phyloP scores from a whole-genome alignment of 2,113 vertebrate species.

The Myxocyprinus asiaticus region DNA sequence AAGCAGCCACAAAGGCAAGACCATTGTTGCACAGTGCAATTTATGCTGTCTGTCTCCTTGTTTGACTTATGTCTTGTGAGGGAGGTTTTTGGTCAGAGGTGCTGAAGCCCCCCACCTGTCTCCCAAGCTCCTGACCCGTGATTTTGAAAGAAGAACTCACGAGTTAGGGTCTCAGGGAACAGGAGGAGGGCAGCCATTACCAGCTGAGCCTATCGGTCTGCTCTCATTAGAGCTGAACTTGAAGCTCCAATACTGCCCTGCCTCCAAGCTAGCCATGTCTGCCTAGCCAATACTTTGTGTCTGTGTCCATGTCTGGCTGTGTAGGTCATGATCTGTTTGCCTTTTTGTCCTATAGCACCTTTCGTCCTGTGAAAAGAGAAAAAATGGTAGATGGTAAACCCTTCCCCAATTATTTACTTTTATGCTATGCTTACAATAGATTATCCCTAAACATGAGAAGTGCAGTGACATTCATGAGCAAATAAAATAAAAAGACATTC shows the following conservation, averaged over 20 bases:
- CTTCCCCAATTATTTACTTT: neutral
- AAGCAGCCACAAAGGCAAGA: no score
- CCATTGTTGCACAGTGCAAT: neutral
- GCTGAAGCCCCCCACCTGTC: conserved; percentile 89
- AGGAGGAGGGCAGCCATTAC: conserved; percentile 83
- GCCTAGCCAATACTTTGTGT: neutral
- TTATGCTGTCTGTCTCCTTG: neutral
- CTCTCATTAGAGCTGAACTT: neutral
- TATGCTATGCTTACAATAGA: no score
- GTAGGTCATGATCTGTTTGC: conserved; percentile 7
- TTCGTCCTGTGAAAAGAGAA: conserved; percentile 22
- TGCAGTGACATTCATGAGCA: no score
- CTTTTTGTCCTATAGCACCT: conserved; percentile 17
- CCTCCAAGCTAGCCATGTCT: neutral
- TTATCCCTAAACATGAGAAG: no score
- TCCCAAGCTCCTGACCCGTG: conserved; percentile 95
- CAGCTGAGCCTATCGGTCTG: conserved; percentile 22
- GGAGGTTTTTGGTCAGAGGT: conserved; percentile 71
- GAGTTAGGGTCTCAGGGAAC: conserved; percentile 97
- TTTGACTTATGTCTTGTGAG: neutral
- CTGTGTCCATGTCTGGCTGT: neutral
- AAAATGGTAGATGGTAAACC: neutral
- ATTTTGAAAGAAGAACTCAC: conserved; percentile 87
- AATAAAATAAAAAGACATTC: no score
- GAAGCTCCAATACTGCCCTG: neutral